Percentiles rank a stretch among this genome's conserved stretches.
Conservation (phyloP, 2,113 vertebrate species). For the Poeciliopsis turrubarensis region DNA sequence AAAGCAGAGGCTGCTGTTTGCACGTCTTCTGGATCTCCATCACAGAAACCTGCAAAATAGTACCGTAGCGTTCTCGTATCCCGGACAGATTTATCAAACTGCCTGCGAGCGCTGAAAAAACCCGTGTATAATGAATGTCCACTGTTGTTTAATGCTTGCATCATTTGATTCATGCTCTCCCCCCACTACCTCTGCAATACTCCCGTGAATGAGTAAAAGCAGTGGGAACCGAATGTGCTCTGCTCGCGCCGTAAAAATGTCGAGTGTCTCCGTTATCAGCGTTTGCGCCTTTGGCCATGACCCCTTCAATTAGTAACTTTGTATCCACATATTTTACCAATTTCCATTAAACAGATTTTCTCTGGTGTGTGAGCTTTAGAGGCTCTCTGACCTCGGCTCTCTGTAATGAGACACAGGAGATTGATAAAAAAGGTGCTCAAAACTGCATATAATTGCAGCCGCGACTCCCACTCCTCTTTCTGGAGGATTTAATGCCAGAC, state of each 20-base stretch:
- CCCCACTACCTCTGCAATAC: conserved; percentile 1
- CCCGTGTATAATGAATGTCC: conserved; percentile 22
- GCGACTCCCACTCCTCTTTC: conserved; percentile 62
- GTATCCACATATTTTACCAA: conserved; percentile 56
- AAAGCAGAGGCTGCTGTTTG: conserved; percentile 6
- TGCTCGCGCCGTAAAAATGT: conserved; percentile 8
- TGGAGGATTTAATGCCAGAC: conserved; percentile 68
- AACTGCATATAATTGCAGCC: conserved; percentile 71
- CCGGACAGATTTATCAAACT: conserved; percentile 15
- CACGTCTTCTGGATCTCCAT: conserved; percentile 13
- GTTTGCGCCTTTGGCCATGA: conserved; percentile 33
- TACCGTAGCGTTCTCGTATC: conserved; percentile 20
- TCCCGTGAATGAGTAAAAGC: conserved; percentile 40
- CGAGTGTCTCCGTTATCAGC: conserved; percentile 17
- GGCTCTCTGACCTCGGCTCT: conserved; percentile 42
- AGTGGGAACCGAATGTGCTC: conserved; percentile 12
- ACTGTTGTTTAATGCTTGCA: conserved; percentile 36
- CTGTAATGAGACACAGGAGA: conserved; percentile 71
- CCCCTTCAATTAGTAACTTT: conserved; percentile 60
- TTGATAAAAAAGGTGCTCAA: conserved; percentile 71
- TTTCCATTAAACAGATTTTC: conserved; percentile 55
- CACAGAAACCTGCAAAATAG: conserved; percentile 22
- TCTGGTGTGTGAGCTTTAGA: conserved; percentile 44
- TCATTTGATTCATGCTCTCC: conserved; percentile 27
- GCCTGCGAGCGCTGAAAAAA: conserved; percentile 22